phyloP scores from a whole-genome alignment of 1,140 invertebrate genomes.

The Dysdera silvatica region DNA sequence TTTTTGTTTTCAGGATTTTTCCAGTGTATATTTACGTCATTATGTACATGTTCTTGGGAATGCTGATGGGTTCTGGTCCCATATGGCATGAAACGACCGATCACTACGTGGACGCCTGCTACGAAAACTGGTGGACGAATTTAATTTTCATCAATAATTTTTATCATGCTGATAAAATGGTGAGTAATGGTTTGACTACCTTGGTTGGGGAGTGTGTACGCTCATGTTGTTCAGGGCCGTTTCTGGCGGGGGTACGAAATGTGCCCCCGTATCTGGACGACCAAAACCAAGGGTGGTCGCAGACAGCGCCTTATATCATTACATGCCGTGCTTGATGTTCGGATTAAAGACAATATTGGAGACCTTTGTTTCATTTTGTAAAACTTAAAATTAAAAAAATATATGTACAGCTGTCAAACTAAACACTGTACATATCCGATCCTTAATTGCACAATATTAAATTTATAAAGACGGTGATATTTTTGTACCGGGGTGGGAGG shows the following conservation, averaged over 20 bases:
- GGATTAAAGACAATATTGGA: too few species aligned
- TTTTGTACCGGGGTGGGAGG: too few species aligned
- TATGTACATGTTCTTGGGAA: constrained; percentile 23
- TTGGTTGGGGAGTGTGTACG: not conserved
- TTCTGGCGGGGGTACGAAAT: too few species aligned
- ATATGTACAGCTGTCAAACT: too few species aligned
- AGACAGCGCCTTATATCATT: not conserved
- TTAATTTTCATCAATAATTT: constrained; percentile 59
- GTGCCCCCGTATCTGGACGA: not conserved
- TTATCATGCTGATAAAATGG: constrained; percentile 51
- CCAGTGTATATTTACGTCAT: constrained; percentile 16
- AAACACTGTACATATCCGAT: too few species aligned
- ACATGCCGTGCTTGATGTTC: too few species aligned
- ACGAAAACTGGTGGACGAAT: constrained; percentile 34
- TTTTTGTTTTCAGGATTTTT: constrained; percentile 5
- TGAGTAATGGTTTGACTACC: constrained; percentile 15
- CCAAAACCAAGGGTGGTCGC: too few species aligned
- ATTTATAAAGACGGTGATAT: too few species aligned
- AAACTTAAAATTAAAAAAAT: too few species aligned
- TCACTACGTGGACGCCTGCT: constrained; percentile 17
- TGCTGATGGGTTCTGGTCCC: constrained; percentile 27
- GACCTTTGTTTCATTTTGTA: too few species aligned
- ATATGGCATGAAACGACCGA: constrained; percentile 29
- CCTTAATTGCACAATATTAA: too few species aligned
- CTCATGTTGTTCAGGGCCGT: not conserved